phyloP scores from a whole-genome alignment of 64 coral and sea anemone species.

The Orbicella faveolata region DNA sequence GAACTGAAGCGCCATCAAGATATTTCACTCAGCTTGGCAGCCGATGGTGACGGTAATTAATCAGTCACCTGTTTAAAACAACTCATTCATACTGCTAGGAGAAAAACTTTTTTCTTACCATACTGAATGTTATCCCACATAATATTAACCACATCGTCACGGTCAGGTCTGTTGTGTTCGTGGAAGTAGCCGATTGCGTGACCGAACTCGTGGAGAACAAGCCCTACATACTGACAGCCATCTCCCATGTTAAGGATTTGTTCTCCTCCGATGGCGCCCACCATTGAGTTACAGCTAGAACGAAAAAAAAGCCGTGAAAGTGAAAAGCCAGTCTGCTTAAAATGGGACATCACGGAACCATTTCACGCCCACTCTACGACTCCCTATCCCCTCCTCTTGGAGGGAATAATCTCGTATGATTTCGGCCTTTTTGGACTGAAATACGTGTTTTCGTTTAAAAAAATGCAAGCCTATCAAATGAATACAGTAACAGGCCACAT shows the following conservation, averaged over 20 bases:
- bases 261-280: conserved; percentile 77
- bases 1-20: neutral
- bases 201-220: conserved; percentile 87
- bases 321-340: neutral
- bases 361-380: too few relatives aligned
- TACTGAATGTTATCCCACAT: conserved; percentile 78
- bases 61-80: neutral
- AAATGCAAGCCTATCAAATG: too few relatives aligned
- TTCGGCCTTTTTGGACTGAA: too few relatives aligned
- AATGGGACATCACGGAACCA: too few relatives aligned
- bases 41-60: neutral
- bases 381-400: too few relatives aligned
- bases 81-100: neutral
- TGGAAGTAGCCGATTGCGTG: conserved; percentile 88
- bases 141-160: conserved; percentile 61
- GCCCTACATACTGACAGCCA: conserved; percentile 80
- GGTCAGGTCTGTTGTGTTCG: conserved; percentile 88
- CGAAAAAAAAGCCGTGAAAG: neutral
- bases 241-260: conserved; percentile 79
- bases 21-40: neutral
- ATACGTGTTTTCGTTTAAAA: too few relatives aligned
- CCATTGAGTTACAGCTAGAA: conserved; percentile 82
- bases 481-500: too few relatives aligned
- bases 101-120: conserved; percentile 22
- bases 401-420: too few relatives aligned